phyloP scores from a whole-genome alignment of 2,888 invertebrate species.

The Patella caerulea region DNA sequence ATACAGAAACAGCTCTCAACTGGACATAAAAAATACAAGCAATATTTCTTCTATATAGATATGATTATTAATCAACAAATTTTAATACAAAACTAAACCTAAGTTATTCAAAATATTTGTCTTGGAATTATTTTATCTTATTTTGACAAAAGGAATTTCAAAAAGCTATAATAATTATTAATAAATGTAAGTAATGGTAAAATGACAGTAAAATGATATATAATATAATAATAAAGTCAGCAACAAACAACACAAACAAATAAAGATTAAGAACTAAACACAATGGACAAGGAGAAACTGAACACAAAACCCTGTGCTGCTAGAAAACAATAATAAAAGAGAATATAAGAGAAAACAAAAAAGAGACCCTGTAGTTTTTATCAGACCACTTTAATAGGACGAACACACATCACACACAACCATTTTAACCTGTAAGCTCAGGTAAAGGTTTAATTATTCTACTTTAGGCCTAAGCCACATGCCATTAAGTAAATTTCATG shows the following conservation, averaged over 20 bases:
- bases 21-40: conserved; percentile 11
- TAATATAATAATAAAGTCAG: no score
- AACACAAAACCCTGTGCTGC: conserved; percentile 10
- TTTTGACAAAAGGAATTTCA: conserved; percentile 11
- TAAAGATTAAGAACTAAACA: background rate
- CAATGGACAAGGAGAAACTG: background rate
- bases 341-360: background rate
- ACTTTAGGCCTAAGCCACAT: no score
- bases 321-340: background rate
- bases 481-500: background rate
- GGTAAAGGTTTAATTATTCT: no score
- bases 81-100: conserved; percentile 8
- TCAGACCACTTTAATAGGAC: background rate
- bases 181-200: no score
- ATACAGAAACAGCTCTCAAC: background rate
- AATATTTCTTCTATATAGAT: conserved; percentile 4
- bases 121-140: background rate
- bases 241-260: conserved; percentile 1
- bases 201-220: no score
- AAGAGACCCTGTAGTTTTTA: conserved; percentile 5
- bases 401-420: conserved; percentile 2
- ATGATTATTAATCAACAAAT: conserved; percentile 5
- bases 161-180: background rate
- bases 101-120: conserved; percentile 3
- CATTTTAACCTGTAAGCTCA: background rate